These are phyloP conservation scores for Steinernema carpocapsae DNA, from an alignment of 2,888 invertebrate species.

Conservation along the genomic window DNA sequence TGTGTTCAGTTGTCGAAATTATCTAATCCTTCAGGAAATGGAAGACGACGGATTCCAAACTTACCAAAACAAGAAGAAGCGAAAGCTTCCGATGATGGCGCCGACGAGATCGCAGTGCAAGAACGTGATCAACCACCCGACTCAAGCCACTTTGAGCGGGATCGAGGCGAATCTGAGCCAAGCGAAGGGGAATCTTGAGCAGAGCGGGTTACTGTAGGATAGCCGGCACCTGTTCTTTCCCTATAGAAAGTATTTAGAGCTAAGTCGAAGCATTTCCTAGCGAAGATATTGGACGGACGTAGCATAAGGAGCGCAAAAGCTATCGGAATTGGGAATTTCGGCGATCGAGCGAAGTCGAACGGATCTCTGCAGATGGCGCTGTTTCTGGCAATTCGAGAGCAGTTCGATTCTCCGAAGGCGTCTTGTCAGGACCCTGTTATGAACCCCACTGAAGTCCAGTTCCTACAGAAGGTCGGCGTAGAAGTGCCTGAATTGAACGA, in stretches of 20 bases:
- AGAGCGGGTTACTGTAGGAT: not conserved
- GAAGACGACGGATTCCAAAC: constrained; percentile 28
- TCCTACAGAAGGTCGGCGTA: not conserved
- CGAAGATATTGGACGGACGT: not conserved
- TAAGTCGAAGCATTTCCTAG: not conserved
- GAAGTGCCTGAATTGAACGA: not conserved
- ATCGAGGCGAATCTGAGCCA: not conserved
- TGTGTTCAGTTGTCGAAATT: not conserved
- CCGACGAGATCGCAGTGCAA: not conserved
- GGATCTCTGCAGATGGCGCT: constrained; percentile 23
- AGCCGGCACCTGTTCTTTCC: too few species aligned
- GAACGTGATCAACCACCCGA: not conserved
- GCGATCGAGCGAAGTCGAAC: not conserved
- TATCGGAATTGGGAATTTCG: constrained; percentile 10
- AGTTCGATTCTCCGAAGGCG: not conserved
- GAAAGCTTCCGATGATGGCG: not conserved
- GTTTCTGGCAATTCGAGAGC: not conserved
- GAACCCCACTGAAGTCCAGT: not conserved
- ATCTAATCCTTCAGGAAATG: constrained; percentile 5
- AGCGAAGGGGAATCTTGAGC: not conserved
- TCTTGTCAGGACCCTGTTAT: constrained; percentile 19
- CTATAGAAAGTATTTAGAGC: not conserved
- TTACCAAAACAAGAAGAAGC: constrained; percentile 20
- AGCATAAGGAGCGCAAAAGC: not conserved
- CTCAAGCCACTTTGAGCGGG: not conserved